Conservation (phyloP, 1,140 invertebrate genomes). For the Drosophila malerkotliana region DNA sequence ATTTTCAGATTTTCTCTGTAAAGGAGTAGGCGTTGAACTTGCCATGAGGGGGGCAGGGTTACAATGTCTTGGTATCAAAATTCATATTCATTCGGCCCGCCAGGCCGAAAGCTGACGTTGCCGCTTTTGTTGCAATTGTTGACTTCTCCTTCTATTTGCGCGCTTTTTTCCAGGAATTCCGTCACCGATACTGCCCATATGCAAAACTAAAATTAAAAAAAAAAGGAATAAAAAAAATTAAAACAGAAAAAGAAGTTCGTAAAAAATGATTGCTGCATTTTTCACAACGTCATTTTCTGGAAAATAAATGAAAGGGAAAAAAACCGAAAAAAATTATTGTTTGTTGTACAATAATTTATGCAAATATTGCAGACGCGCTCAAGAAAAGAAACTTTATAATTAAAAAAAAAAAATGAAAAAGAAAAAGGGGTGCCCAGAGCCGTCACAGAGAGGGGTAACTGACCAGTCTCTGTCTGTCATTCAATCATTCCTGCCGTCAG, state of each 20-base stretch:
- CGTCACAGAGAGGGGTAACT: conserved; percentile 6
- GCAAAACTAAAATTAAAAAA: conserved; percentile 25
- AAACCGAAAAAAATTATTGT: conserved; percentile 53
- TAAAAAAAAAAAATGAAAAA: conserved; percentile 2
- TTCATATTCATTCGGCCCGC: conserved; percentile 11
- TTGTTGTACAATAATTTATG: conserved; percentile 79
- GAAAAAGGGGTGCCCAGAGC: background rate
- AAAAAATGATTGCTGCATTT: conserved; percentile 71
- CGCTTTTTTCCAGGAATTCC: conserved; percentile 72
- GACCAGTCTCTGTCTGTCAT: conserved; percentile 38
- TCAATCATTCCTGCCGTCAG: conserved; percentile 26
- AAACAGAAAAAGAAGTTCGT: conserved; percentile 38
- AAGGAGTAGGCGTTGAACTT: conserved; percentile 31
- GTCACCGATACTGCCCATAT: conserved; percentile 68
- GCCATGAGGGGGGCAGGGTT: background rate
- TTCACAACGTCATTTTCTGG: conserved; percentile 78
- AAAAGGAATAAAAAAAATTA: conserved; percentile 22
- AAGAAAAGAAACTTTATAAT: conserved; percentile 53
- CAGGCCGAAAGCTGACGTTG: conserved; percentile 24
- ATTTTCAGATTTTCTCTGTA: conserved; percentile 11
- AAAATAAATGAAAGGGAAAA: conserved; percentile 62
- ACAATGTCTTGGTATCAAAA: conserved; percentile 33
- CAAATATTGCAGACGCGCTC: conserved; percentile 76
- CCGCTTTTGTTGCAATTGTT: conserved; percentile 39
- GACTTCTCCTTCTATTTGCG: conserved; percentile 24